These are phyloP conservation scores for Chamaetylas fuelleborni DNA, from an alignment of 2,113 vertebrate genomes.

Conservation along the genomic window DNA sequence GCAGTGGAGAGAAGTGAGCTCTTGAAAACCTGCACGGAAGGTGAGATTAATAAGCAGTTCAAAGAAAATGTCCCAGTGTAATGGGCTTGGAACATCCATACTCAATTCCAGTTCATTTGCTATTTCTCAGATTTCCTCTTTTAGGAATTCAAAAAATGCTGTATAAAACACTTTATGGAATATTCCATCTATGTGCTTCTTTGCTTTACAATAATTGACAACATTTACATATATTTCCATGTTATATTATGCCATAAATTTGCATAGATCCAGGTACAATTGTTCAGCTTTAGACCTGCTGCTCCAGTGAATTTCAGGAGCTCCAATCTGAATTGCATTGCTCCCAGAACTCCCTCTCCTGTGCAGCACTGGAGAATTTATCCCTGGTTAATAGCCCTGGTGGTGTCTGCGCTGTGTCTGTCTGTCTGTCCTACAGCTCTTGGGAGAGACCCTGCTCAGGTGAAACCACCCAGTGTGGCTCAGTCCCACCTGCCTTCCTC, in stretches of 20 bases:
- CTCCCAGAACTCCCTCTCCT: background rate
- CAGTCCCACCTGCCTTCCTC: background rate
- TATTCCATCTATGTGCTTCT: slow-evolving; percentile 31
- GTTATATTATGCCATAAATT: slow-evolving; percentile 72
- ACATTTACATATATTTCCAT: slow-evolving; percentile 76
- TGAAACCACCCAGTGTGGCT: accelerated
- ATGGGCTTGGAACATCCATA: slow-evolving; percentile 28
- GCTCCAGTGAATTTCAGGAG: background rate
- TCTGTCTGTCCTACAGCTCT: background rate
- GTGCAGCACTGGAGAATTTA: background rate
- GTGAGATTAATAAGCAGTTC: slow-evolving; percentile 72
- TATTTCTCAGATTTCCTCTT: slow-evolving; percentile 40
- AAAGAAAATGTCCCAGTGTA: slow-evolving; percentile 53
- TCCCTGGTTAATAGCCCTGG: background rate
- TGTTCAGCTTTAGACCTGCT: slow-evolving; percentile 9
- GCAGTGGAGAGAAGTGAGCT: slow-evolving; percentile 11
- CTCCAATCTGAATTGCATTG: background rate
- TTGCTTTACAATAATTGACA: slow-evolving; percentile 75
- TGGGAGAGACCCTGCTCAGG: accelerated
- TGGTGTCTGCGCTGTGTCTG: background rate
- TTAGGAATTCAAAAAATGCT: background rate
- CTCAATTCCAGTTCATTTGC: slow-evolving; percentile 50
- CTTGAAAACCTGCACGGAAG: slow-evolving; percentile 56
- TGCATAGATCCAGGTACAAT: slow-evolving; percentile 49
- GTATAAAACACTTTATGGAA: slow-evolving; percentile 48